Evolutionary conservation across 23 tunicate genomes (phyloP), one percentile per base, ranked within the genome.

Genomic region (Trididemnum miniatum): DNA sequence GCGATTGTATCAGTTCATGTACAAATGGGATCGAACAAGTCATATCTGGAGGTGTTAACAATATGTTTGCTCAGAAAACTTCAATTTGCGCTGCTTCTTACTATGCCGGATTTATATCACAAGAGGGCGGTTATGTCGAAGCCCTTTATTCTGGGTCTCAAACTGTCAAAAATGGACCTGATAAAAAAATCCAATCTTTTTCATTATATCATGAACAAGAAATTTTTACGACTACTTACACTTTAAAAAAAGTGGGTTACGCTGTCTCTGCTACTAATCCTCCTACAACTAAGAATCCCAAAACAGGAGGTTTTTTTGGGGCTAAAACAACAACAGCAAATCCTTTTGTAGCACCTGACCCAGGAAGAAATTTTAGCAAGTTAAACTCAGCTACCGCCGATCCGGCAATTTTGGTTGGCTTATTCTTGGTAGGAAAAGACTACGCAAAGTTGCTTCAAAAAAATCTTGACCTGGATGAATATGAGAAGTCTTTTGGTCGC

Each of bases 101-200:
- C 25, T 69, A 69, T 69, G 75, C 75, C 9, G 75, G 38, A 24
- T 9, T 69, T 4, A 69, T 37, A 28, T 31, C 75, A 5, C 7
- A n/a, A 28, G 75, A 30, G 3, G 75, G 75, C 7, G 75, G 75
- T 5, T 69, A 69, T 69, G 75, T 69, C 9, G 75, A 69, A 69
- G 75, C 39, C 31, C 26, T 69, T 29, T 69, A 69, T 69, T 28
- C 75, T 34, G 37, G 75, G 4, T 69, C 4, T 34, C 75, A 32
- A 32, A 69, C 36, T 9, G 22, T 69, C 38, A 15, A 24, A 15
- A 31, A 12, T 69, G 75, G 37, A 28, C 75, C 36, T 20, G 37
- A 69, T 22, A 69, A 69, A 34, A 31, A 31, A 5, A 69, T 69
- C 5, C 20, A 15, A 7, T 35, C 37, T 3, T 28, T 69, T 69